Base-by-base conservation (phyloP, 2,888 invertebrate genomes). In the Eretmocerus hayati region DNA sequence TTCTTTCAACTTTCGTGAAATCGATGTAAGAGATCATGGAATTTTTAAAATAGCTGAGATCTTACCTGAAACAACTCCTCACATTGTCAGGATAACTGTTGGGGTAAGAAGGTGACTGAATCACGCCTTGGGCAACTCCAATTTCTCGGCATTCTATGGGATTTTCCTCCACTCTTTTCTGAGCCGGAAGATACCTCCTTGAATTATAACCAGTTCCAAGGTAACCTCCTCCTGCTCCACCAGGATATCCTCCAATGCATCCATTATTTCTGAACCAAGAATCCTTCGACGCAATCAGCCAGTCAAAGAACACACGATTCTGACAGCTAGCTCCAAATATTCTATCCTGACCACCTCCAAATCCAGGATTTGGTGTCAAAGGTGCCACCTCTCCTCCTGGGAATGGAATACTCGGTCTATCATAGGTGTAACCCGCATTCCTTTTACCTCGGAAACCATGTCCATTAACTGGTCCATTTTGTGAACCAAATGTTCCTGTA, bases 71-170 rank as follows among this genome's bases (percentile, higher is more conserved):
- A 55, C 76, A 77, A 40, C 66, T 57, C 47, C 71, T 66, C 35
- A 71, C 48, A 57, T 74, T 72, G 47, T 61, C 60, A 1, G 72
- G 71, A 61, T 77, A 76, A 50, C 59, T 63, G 46, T 62, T 62
- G 3, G 76, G 76, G 64, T 75, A 75, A 32, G 68, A 66, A 2
- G 74, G 73, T 45, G 73, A 74, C 32, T 65, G 65, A 30, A 77
- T 62, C 37, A 64, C 64, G n/a, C 76, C 77, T 50, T 63, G 61
- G 11, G 53, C 36, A 13, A 59, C 61, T 48, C 59, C 56, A 19
- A 74, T 54, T 23, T 66, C 62, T 22, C 66, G 55, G 58, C 74
- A 74, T 1, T 26, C 8, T 11, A 26, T 9, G 8, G 26, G 11
- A 11, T 26, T 26, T 26, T 9, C 42, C 1, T 16, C 38, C 1